phyloP scores from a whole-genome alignment of 92 coral and sea anemone species.

The Plumapathes pennacea region DNA sequence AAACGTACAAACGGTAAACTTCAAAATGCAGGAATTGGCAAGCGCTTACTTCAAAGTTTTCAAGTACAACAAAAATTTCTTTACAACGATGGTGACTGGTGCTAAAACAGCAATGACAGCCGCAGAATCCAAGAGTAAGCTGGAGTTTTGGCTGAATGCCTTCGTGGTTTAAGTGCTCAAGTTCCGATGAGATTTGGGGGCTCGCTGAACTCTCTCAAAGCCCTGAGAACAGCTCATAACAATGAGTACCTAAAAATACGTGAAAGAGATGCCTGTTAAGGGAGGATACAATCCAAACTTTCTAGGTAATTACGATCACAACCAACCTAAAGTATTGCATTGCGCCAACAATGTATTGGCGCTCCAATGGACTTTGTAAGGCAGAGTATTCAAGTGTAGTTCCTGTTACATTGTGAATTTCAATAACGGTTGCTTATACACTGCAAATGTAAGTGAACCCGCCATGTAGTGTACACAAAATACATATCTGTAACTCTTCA shows the following conservation, averaged over 20 bases:
- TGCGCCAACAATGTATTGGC: too few species aligned
- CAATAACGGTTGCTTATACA: too few species aligned
- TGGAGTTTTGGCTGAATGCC: conserved; percentile 5
- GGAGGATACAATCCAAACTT: conserved; percentile 24
- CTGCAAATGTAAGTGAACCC: too few species aligned
- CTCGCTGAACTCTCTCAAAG: not conserved
- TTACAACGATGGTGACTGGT: not conserved
- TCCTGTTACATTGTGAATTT: too few species aligned
- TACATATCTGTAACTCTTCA: too few species aligned
- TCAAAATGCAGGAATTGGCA: conserved; percentile 59
- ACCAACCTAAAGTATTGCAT: not conserved
- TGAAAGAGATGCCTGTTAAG: conserved; percentile 17
- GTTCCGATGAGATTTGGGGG: not conserved
- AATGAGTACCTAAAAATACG: conserved; percentile 4
- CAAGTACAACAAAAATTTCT: conserved; percentile 48
- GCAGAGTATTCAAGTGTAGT: too few species aligned
- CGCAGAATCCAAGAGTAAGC: not conserved
- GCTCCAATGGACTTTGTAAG: too few species aligned
- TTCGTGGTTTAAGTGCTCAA: conserved; percentile 3
- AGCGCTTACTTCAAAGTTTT: conserved; percentile 58
- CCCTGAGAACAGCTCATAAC: conserved; percentile 28
- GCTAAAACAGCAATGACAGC: conserved; percentile 9
- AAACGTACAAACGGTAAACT: conserved; percentile 8
- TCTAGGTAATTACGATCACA: conserved; percentile 1
- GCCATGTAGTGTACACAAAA: too few species aligned